Evolutionary conservation across 1,140 invertebrate genomes (phyloP), one percentile per base, ranked within the genome.

Genomic region (Ylistrum balloti): DNA sequence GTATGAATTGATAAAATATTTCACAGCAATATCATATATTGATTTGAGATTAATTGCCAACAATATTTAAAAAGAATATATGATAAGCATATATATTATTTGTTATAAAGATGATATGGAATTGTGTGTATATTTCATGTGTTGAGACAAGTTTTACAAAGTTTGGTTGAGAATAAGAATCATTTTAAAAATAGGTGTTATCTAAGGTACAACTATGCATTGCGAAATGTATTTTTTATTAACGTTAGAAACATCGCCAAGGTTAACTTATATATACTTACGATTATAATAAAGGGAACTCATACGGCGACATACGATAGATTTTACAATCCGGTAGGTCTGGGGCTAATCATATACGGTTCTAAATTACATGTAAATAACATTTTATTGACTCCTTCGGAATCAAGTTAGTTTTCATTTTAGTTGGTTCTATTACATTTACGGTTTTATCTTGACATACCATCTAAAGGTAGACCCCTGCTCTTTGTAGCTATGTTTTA

Each of bases 351-450:
- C 22, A 74, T 74, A n/a, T 74, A 74, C 56, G 56, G 56, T 74
- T 74, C 56, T 74, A 74, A 74, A 74, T 74, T 74, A 74, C 56
- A 74, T 74, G 56, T 74, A 74, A 74, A 74, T 74, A 74, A 74
- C 56, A 1, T 74, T 74, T 74, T 74, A 74, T 74, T 74, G 56
- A 28, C 22, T 74, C 22, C 17, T 74, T 74, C 56, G 22, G 56
- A 74, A 74, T 74, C 56, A 74, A 74, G 56, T 74, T 74, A 74
- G n/a, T 74, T 74, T 74, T 74, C 56, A 74, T 74, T 74, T 74
- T 74, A 28, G 56, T n/a, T 74, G 56, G 56, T n/a, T 74, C n/a
- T 74, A 74, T 74, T 28, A 74, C 22, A 28, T 22, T 74, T n/a
- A 74, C 28, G 22, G 56, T 74, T 74, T 74, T 74, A 74, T 74